Base-by-base conservation (phyloP, 2,888 invertebrate genomes). In the Hypomecis punctinalis region DNA sequence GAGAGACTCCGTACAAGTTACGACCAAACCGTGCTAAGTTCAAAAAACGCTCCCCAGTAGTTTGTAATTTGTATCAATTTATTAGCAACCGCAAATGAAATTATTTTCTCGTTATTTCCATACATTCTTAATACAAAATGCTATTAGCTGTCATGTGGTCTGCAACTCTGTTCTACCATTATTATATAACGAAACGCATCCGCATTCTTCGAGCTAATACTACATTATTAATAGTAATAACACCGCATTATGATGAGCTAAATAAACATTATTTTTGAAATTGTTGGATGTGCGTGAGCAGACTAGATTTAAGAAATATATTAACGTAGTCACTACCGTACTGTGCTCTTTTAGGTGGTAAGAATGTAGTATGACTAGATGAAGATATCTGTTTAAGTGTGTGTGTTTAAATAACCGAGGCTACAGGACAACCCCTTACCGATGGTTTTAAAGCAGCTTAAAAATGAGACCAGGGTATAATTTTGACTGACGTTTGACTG, bases 161-260 rank as follows among this genome's bases (percentile, higher is more conserved):
- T 42, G 53, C 40, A 47, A 58, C 56, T 43, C 35, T 39, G 47
- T 54, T 11, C 43, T 42, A 33, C 23, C 43, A 48, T 36, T 11
- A 33, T 39, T 53, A 47, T 45, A 54, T 53, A 49, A 46, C 51
- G 36, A 45, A 55, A 58, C 48, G 49, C 55, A 55, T 64, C 64
- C 64, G 64, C 64, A 64, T 64, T 60, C 64, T 55, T 47, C n/a
- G 3, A 9, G 42, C 35, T 64, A 64, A 64, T 60, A 47, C 45
- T 39, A 64, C 59, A 59, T 53, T 55, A 64, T 55, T 54, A 55
- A n/a, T 63, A 57, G 42, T 48, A 62, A 58, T 63, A 58, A 43
- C 40, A 40, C 39, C 35, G 43, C 47, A 58, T 59, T 49, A 48
- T 63, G 42, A 58, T 47, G 63, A 33, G 33, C n/a, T 63, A 63